Percentiles rank a stretch among this genome's conserved stretches.
phyloP scores from a whole-genome alignment of 2,113 vertebrate genomes.

The Percina caprodes region DNA sequence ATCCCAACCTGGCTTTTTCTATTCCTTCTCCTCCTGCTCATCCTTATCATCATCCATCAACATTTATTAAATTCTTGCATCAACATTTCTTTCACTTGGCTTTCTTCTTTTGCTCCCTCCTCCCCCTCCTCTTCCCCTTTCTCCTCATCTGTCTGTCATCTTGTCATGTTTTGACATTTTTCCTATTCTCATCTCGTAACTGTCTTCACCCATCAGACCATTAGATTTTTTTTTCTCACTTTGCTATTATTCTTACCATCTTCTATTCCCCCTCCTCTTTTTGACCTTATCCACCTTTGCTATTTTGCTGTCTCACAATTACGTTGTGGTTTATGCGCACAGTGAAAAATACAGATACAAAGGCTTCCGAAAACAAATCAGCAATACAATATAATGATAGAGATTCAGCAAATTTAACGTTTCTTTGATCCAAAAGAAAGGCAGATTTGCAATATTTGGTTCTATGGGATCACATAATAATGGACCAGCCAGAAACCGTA shows the following conservation, averaged over 20 bases:
- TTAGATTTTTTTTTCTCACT: slow-evolving; percentile 58
- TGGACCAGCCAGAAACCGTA: not conserved
- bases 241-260: slow-evolving; percentile 57
- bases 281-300: slow-evolving; percentile 25
- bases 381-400: not conserved
- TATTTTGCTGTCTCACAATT: slow-evolving; percentile 6
- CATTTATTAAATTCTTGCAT: slow-evolving; percentile 53
- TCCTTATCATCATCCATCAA: slow-evolving; percentile 53
- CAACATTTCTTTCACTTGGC: slow-evolving; percentile 15
- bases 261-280: slow-evolving; percentile 12
- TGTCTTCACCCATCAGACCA: slow-evolving; percentile 54
- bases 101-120: not conserved
- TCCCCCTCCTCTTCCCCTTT: not conserved
- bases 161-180: slow-evolving; percentile 64
- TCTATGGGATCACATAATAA: slow-evolving; percentile 15
- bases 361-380: not conserved
- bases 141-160: slow-evolving; percentile 59
- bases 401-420: not conserved
- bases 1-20: slow-evolving; percentile 38
- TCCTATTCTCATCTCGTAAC: slow-evolving; percentile 61
- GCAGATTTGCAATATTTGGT: not conserved
- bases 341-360: not conserved
- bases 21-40: slow-evolving; percentile 14
- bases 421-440: slow-evolving; percentile 4
- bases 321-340: not conserved